Evolutionary conservation across 2,113 vertebrate species (phyloP).

Genomic region (Periophthalmodon schlosseri): DNA sequence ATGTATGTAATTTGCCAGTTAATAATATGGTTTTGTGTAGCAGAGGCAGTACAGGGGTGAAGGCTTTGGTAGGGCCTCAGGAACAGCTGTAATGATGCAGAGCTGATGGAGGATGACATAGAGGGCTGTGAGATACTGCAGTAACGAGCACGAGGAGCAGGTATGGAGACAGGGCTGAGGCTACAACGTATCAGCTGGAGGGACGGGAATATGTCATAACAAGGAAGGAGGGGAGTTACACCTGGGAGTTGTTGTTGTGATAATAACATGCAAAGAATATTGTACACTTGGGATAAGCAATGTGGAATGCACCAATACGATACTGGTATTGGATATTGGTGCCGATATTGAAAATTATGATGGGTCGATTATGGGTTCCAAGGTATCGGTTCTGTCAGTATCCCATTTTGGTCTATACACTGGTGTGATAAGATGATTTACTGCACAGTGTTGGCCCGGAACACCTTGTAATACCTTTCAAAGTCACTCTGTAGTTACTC

Average conservation of each 20-base stretch:
- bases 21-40: constrained; percentile 35
- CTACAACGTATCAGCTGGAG: not conserved
- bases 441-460: too few relatives aligned
- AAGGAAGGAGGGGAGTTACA: not conserved
- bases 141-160: constrained; percentile 17
- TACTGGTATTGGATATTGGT: too few relatives aligned
- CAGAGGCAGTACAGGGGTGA: constrained; percentile 25
- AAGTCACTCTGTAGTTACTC: too few relatives aligned
- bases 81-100: constrained; percentile 50
- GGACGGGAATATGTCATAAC: not conserved
- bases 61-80: constrained; percentile 18
- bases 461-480: too few relatives aligned
- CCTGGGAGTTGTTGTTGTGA: not conserved
- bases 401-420: too few relatives aligned
- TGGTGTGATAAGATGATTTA: too few relatives aligned
- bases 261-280: not conserved
- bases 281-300: not conserved
- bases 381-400: too few relatives aligned
- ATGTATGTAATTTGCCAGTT: constrained; percentile 9
- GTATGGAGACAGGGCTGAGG: constrained; percentile 1
- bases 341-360: too few relatives aligned
- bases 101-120: constrained; percentile 49
- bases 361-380: too few relatives aligned
- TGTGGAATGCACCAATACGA: too few relatives aligned
- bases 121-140: constrained; percentile 33